phyloP scores from a whole-genome alignment of 2,797 vertebrate species.

The Cottoperca gobio region DNA sequence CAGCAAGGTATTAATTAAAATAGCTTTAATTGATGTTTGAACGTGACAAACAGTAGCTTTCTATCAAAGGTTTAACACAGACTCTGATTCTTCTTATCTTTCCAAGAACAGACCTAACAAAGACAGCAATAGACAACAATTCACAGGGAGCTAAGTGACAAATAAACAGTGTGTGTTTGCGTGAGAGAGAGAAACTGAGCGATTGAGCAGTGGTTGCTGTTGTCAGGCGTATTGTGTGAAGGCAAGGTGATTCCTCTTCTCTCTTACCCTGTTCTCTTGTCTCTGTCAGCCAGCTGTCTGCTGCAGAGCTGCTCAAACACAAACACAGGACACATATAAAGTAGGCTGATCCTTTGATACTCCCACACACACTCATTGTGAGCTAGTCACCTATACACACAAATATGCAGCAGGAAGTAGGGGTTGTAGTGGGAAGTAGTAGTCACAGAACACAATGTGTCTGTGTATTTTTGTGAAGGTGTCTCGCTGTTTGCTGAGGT shows the following conservation, averaged over 20 bases:
- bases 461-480: not conserved
- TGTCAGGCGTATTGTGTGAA: conserved; percentile 46
- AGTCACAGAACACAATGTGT: not conserved
- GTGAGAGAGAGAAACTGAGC: not conserved
- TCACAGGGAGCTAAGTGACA: not conserved
- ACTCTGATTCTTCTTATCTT: conserved; percentile 14
- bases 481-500: not conserved
- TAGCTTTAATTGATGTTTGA: not conserved
- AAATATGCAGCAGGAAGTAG: not conserved
- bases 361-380: conserved; percentile 17
- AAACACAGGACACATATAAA: conserved; percentile 15
- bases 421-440: not conserved
- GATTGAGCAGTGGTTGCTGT: conserved; percentile 12
- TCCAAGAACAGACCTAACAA: not conserved
- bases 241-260: conserved; percentile 52
- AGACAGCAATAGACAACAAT: not conserved
- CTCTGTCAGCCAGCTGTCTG: conserved; percentile 69
- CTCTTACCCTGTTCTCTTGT: conserved; percentile 71
- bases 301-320: conserved; percentile 25
- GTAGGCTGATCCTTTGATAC: conserved; percentile 21
- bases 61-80: not conserved
- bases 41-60: not conserved
- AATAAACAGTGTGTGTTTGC: not conserved
- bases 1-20: not conserved
- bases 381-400: conserved; percentile 9